Percentiles rank a stretch among this genome's conserved stretches.
Conservation (phyloP, 2,888 invertebrate species). For the Stenotaenia linearis region DNA sequence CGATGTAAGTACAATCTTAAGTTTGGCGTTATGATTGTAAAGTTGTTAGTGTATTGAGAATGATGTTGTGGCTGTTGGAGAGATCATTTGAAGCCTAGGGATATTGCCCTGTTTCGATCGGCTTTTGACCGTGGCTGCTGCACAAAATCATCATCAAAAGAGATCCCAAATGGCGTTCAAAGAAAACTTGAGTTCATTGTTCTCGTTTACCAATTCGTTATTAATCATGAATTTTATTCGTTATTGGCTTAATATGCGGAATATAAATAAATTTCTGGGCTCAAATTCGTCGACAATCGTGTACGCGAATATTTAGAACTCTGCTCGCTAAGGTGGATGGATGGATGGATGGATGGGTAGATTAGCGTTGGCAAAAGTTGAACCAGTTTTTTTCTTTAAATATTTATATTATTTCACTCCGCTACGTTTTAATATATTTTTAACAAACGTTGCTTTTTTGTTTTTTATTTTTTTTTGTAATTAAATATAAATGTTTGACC, state of each 20-base stretch:
- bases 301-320: not conserved
- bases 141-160: conserved; percentile 30
- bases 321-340: not conserved
- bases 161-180: conserved; percentile 33
- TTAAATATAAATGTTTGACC: not conserved
- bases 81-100: not conserved
- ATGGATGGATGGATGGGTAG: not conserved
- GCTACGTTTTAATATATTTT: not conserved
- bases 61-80: not conserved
- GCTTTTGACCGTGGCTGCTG: conserved; percentile 32
- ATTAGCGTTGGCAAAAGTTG: not conserved
- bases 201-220: conserved; percentile 13
- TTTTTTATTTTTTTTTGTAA: not conserved
- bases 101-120: conserved; percentile 33
- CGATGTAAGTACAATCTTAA: conserved; percentile 24
- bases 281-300: not conserved
- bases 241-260: not conserved
- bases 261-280: not conserved
- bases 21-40: not conserved
- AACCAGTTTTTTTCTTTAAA: not conserved
- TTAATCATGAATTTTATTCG: not conserved
- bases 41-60: not conserved
- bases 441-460: not conserved
- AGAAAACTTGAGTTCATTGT: conserved; percentile 31
- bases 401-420: not conserved